A percentile compares a stretch with the other conserved stretches of the same genome.
phyloP scores from a whole-genome alignment of 2,888 invertebrate species.

The Chrysolina haemoptera region DNA sequence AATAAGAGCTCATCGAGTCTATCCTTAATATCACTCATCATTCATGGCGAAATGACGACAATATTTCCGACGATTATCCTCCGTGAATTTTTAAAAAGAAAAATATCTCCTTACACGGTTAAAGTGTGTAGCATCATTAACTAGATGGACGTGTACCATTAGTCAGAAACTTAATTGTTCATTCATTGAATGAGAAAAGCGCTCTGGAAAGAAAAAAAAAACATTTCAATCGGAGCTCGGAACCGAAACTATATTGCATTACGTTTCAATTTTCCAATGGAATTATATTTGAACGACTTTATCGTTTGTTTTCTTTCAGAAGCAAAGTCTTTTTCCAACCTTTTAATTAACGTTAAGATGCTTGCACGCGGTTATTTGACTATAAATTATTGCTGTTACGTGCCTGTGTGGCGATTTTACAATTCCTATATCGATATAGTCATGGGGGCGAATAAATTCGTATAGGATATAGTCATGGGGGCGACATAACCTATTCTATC shows the following conservation, averaged over 20 bases:
- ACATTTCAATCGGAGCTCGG: not conserved
- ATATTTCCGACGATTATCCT: not conserved
- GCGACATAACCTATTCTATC: too few relatives aligned
- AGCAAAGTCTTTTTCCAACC: constrained; percentile 30
- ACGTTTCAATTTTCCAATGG: constrained; percentile 7
- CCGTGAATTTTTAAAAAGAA: not conserved
- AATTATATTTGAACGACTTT: not conserved
- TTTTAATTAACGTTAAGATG: constrained; percentile 34
- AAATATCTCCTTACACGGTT: not conserved
- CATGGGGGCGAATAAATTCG: too few relatives aligned
- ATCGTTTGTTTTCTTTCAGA: constrained; percentile 10
- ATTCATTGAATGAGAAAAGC: not conserved
- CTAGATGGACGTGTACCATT: not conserved
- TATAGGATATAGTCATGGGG: too few relatives aligned
- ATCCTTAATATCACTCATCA: not conserved
- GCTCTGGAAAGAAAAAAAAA: not conserved
- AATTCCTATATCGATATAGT: too few relatives aligned
- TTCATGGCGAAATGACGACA: not conserved
- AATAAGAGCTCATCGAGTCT: not conserved
- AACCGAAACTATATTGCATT: not conserved
- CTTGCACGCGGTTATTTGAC: constrained; percentile 38
- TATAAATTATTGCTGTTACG: constrained; percentile 39
- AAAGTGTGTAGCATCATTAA: not conserved
- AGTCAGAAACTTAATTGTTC: not conserved
- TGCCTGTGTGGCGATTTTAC: constrained; percentile 32